Base-by-base conservation (phyloP, 2,113 vertebrate genomes). In the Lamprologus ornatipinnis region DNA sequence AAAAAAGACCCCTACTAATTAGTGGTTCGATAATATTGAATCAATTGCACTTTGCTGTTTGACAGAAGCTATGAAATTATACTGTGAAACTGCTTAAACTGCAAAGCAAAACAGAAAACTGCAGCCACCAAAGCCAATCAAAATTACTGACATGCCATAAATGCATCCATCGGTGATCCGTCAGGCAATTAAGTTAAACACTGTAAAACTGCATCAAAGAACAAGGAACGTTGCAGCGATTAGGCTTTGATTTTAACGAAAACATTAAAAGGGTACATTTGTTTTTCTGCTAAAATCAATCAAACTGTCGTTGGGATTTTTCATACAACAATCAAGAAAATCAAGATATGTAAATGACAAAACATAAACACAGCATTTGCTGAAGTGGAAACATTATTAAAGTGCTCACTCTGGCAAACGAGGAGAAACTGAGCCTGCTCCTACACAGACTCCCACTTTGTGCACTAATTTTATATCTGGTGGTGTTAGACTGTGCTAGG, bases 241-340 rank as follows among this genome's bases (percentile, higher is more conserved):
- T 31, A 28, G 23, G 9, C 31, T n/a, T 19, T 19, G 0, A 80
- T 55, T 40, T 55, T 0, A 26, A 55, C 6, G 17, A 37, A 80
- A 80, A 80, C n/a, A 40, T 40, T 57, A 26, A 81, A 81, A 55
- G 21, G 33, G 19, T 47, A n/a, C 17, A 8, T 4, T 31, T 51
- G 26, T 51, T 51, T 33, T 33, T 51, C 73, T 78, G 28, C 17
- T 78, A 78, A 51, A 51, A 78, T 51, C 42, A n/a, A 51, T 78
- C 45, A 78, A 28, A 8, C 3, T 9, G 0, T 54, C 0, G 1
- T 37, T 37, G 49, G 0, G 33, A 57, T 57, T 81, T 81, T 57
- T 2, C 54, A 26, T 57, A 2, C 1, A 0, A 26, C 37, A 81
- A 81, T 33, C 5, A 1, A 26, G n/a, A 49, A 26, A 86, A 33